These are phyloP conservation scores for Sanderia malayensis DNA, from an alignment of 30 jellyfish, hydroid and myxozoan genomes.

Conservation along the genomic window DNA sequence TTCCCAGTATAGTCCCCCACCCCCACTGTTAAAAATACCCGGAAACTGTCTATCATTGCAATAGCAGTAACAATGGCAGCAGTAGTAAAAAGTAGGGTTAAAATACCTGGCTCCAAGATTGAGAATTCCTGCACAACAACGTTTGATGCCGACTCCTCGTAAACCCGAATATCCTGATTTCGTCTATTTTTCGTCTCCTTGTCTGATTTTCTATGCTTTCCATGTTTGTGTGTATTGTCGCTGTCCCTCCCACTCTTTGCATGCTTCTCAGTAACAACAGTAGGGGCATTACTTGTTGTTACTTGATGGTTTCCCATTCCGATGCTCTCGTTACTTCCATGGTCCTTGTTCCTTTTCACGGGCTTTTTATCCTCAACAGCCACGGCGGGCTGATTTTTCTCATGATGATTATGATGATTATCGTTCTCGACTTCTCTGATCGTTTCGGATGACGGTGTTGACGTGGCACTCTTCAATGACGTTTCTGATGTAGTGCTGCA, in stretches of 20 bases:
- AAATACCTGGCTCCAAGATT: slow-evolving; percentile 48
- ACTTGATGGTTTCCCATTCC: too few species aligned
- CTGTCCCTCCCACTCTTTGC: slow-evolving; percentile 30
- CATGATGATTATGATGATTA: slow-evolving; percentile 26
- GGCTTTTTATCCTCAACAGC: not conserved
- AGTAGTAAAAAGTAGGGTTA: too few species aligned
- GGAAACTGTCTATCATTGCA: too few species aligned
- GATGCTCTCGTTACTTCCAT: slow-evolving; percentile 64
- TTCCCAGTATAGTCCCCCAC: too few species aligned
- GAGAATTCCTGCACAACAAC: slow-evolving; percentile 55
- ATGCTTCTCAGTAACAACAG: slow-evolving; percentile 37
- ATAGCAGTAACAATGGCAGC: too few species aligned
- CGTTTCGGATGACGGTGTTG: slow-evolving; percentile 61
- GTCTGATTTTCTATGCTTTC: slow-evolving; percentile 49
- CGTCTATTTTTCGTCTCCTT: slow-evolving; percentile 46
- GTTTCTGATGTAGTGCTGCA: slow-evolving; percentile 61
- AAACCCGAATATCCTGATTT: slow-evolving; percentile 34
- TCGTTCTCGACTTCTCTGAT: slow-evolving; percentile 41
- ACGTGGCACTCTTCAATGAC: slow-evolving; percentile 42
- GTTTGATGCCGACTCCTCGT: slow-evolving; percentile 59
- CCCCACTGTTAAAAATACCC: too few species aligned
- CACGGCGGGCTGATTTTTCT: slow-evolving; percentile 1
- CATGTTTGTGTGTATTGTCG: slow-evolving; percentile 36
- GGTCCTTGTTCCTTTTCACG: slow-evolving; percentile 43
- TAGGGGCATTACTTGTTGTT: too few species aligned